phyloP scores from a whole-genome alignment of 2,888 invertebrate species.

The Drepanosiphum platanoidis region DNA sequence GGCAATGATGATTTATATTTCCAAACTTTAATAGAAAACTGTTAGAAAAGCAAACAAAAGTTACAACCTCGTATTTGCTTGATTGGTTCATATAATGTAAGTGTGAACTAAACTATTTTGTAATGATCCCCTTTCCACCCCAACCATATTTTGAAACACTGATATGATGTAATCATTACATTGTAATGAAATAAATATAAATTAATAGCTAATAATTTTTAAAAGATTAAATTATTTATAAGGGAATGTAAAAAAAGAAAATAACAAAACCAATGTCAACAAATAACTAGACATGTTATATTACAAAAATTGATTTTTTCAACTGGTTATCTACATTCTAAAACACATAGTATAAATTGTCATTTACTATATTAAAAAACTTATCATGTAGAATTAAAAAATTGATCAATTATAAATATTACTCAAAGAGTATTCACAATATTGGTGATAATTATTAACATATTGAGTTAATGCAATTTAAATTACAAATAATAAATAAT shows the following conservation, averaged over 20 bases:
- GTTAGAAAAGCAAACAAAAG: no score
- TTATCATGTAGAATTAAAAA: background rate
- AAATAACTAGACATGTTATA: slow-evolving; percentile 1
- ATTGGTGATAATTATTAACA: background rate
- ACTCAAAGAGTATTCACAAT: background rate
- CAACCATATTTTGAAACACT: no score
- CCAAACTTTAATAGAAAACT: no score
- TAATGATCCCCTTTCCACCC: no score
- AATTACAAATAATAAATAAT: background rate
- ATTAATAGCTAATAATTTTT: no score
- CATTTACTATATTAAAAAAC: background rate
- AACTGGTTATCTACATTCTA: background rate
- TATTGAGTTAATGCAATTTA: background rate
- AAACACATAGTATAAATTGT: background rate
- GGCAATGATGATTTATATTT: no score
- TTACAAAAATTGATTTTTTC: background rate
- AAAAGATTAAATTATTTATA: no score
- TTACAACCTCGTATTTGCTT: no score
- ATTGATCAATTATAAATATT: background rate
- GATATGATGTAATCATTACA: no score
- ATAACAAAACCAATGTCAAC: background rate
- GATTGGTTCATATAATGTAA: no score
- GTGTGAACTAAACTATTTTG: no score
- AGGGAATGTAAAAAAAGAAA: background rate
- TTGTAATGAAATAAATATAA: no score